phyloP scores from a whole-genome alignment of 2,888 invertebrate species.

The Homarus gammarus region DNA sequence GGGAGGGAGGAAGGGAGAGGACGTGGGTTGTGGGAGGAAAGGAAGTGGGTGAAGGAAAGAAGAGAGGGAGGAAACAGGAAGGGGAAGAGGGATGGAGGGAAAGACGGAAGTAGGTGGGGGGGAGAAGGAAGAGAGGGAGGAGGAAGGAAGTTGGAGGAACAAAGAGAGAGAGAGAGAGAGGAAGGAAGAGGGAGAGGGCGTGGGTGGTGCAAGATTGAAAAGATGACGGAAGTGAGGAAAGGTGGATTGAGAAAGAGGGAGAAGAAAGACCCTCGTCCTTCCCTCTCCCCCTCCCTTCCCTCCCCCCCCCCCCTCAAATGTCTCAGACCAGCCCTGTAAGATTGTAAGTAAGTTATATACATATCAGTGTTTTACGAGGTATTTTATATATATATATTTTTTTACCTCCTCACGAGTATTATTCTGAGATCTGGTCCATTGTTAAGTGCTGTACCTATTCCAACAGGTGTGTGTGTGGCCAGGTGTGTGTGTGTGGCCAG shows the following conservation, averaged over 20 bases:
- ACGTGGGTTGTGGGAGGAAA: background rate
- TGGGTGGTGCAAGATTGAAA: background rate
- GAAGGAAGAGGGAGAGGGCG: constrained; percentile 29
- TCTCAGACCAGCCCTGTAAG: too few relatives aligned
- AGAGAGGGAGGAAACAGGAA: too few relatives aligned
- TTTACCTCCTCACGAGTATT: too few relatives aligned
- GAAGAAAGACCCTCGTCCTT: background rate
- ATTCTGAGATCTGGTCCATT: too few relatives aligned
- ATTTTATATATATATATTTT: background rate
- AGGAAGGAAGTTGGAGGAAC: constrained; percentile 7
- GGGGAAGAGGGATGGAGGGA: background rate
- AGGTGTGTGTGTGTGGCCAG: too few relatives aligned
- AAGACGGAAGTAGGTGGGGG: too few relatives aligned
- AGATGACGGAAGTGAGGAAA: background rate
- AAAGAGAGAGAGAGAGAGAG: constrained; percentile 46
- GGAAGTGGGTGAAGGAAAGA: background rate
- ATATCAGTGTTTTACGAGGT: background rate
- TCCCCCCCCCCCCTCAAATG: background rate
- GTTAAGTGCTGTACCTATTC: too few relatives aligned
- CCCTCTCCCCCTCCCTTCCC: background rate
- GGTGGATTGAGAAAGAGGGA: background rate
- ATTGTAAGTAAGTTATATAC: background rate
- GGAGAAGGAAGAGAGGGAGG: background rate
- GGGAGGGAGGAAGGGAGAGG: too few relatives aligned
- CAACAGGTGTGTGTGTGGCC: background rate